A percentile compares a stretch with the other conserved stretches of the same genome.
Evolutionary conservation across 92 coral and sea anemone species (phyloP).

Genomic region (Phymanthus crucifer): DNA sequence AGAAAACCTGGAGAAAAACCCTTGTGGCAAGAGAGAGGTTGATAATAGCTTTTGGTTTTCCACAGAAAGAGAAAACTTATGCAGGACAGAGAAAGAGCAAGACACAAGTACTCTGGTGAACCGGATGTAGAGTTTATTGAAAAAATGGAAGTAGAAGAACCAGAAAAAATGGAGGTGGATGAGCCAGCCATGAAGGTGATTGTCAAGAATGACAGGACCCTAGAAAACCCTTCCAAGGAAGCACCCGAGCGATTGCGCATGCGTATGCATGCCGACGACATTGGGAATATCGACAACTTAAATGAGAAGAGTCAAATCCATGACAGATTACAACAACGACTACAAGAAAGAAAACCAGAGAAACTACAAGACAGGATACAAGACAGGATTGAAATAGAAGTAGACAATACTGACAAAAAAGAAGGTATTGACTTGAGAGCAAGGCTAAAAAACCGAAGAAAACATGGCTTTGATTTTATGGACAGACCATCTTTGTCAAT

Average conservation of each 20-base stretch:
- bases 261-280: constrained; percentile 85
- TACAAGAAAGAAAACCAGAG: constrained; percentile 8
- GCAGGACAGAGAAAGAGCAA: constrained; percentile 72
- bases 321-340: constrained; percentile 25
- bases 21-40: not conserved
- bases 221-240: constrained; percentile 30
- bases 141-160: constrained; percentile 60
- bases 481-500: constrained; percentile 91
- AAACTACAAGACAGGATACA: constrained; percentile 30
- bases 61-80: constrained; percentile 81
- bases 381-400: not conserved
- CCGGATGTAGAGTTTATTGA: constrained; percentile 86
- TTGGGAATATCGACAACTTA: constrained; percentile 10
- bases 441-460: constrained; percentile 71
- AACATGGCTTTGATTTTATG: constrained; percentile 70
- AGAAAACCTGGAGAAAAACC: no score
- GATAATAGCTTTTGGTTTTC: not conserved
- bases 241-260: constrained; percentile 63
- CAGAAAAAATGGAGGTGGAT: constrained; percentile 69
- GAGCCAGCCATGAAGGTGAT: constrained; percentile 90
- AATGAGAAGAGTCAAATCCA: constrained; percentile 6
- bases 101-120: constrained; percentile 70
- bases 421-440: constrained; percentile 68
- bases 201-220: constrained; percentile 72
- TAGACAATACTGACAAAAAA: not conserved